phyloP scores from a whole-genome alignment of 2,888 invertebrate species.

The Pandemis corylana region DNA sequence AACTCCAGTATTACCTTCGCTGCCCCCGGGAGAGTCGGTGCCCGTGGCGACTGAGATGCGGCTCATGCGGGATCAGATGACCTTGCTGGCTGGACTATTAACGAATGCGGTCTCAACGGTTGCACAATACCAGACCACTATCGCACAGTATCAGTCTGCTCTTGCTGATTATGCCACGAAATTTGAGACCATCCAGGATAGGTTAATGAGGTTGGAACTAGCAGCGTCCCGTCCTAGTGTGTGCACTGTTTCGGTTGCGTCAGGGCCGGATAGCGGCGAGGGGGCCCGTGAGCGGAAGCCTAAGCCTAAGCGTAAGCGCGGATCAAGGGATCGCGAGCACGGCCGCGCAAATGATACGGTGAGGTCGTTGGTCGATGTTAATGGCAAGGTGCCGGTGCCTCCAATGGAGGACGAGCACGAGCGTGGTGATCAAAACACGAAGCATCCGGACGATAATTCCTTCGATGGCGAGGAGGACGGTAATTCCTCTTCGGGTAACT shows the following conservation, averaged over 20 bases:
- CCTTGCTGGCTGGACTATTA: not conserved
- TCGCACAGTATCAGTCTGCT: not conserved
- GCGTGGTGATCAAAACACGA: too few relatives aligned
- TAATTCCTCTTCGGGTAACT: not conserved
- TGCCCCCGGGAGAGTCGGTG: not conserved
- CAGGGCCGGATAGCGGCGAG: not conserved
- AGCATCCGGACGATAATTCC: not conserved
- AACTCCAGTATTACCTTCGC: not conserved
- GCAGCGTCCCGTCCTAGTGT: not conserved
- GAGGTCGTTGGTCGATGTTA: too few relatives aligned
- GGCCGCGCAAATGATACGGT: too few relatives aligned
- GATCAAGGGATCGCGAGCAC: not conserved
- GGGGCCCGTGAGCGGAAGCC: not conserved
- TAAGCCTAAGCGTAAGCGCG: not conserved
- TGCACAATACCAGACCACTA: not conserved
- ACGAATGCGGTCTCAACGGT: constrained; percentile 4
- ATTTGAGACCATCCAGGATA: constrained; percentile 6
- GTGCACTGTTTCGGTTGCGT: not conserved
- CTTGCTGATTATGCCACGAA: not conserved
- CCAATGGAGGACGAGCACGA: too few relatives aligned
- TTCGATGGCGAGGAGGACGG: not conserved
- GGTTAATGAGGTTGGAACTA: not conserved
- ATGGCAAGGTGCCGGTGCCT: too few relatives aligned
- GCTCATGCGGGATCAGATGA: not conserved
- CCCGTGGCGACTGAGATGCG: not conserved